phyloP scores from a whole-genome alignment of 2,888 invertebrate genomes.

The Ommatoiulus sabulosus region DNA sequence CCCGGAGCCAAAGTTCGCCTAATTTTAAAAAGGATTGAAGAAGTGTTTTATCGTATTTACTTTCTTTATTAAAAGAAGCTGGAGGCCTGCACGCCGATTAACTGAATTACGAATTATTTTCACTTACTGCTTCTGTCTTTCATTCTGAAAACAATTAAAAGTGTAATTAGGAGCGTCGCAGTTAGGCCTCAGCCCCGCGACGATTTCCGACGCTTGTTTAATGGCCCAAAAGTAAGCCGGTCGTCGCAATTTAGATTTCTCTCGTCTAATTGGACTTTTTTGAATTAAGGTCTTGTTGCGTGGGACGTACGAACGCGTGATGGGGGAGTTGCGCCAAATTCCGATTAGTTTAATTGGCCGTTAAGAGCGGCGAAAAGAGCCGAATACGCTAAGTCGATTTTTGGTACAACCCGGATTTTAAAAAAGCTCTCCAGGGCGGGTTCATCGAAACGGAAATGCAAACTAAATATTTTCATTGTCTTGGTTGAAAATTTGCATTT shows the following conservation, averaged over 20 bases:
- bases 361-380: neutral
- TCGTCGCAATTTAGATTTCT: conserved; percentile 27
- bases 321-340: neutral
- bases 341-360: neutral
- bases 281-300: neutral
- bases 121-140: conserved; percentile 27
- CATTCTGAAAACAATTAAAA: conserved; percentile 11
- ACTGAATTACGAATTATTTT: conserved; percentile 32
- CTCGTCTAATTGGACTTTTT: conserved; percentile 7
- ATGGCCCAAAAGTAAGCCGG: neutral
- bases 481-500: neutral
- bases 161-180: neutral
- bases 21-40: no score
- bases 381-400: neutral
- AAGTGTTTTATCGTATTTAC: no score
- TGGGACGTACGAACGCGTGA: neutral
- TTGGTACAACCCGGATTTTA: neutral
- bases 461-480: conserved; percentile 11
- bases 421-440: neutral
- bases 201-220: neutral
- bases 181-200: neutral
- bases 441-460: neutral
- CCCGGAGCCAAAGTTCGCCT: no score
- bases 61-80: neutral
- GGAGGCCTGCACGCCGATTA: neutral